Base-by-base conservation (phyloP, 2,797 vertebrate genomes). In the Pelodytes ibericus region DNA sequence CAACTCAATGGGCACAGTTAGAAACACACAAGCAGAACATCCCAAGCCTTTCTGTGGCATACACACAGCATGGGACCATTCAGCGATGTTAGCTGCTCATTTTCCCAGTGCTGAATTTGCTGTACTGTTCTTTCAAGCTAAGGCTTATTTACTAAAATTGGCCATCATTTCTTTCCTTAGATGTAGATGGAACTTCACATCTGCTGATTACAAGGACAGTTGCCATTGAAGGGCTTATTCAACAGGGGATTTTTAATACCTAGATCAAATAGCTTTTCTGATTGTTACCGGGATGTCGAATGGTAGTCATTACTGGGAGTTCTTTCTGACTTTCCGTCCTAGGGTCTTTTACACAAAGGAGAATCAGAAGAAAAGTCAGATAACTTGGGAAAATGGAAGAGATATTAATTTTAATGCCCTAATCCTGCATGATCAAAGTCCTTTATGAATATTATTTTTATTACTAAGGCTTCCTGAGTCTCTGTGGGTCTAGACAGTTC, bases 181-280 rank as follows among this genome's bases (percentile, higher is more conserved):
- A 53, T 41, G 13, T 26, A 53, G 30, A 56, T 73, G 71, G 18
- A 64, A 39, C 47, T 22, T 65, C 61, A 36, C 27, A 57, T 74
- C 33, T 64, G 0, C 13, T n/a, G 33, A 67, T 60, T 68, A 27
- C 10, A 58, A 33, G 72, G 41, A 44, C 36, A 10, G n/a, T 51
- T 47, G 20, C 18, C n/a, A 47, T 8, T 25, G 31, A 20, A 47
- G 53, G 44, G 26, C 53, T 47, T 7, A 66, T 26, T 44, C 36
- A 47, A 47, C n/a, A 29, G 24, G 20, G 13, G 25, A 24, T 41
- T 74, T n/a, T 66, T 30, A 58, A 58, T 74, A 65, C 64, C 26
- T 29, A 22, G 20, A 18, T 51, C 20, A 66, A 74, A 73, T 64
- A 56, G 71, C 47, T 57, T 73, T 73, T 20, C 24, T 51, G 60